phyloP scores from a whole-genome alignment of 1,140 invertebrate genomes.

The Venustaconcha ellipsiformis region DNA sequence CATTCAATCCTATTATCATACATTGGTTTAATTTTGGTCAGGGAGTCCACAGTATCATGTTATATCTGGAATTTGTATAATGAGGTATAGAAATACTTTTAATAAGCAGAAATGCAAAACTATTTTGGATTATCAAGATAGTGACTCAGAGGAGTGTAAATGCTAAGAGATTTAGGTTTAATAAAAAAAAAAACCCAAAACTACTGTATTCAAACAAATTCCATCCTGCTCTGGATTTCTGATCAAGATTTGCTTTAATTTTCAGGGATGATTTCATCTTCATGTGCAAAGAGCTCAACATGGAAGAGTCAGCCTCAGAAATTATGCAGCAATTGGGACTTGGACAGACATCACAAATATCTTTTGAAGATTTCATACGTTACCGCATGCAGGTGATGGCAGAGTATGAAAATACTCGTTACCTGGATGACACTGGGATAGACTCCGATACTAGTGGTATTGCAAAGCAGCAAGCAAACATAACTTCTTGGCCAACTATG shows the following conservation, averaged over 20 bases:
- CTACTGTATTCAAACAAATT: not conserved
- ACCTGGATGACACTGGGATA: constrained; percentile 30
- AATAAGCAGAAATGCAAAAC: too few species aligned
- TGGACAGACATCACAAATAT: constrained; percentile 74
- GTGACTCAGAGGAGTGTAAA: too few species aligned
- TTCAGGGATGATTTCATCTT: constrained; percentile 77
- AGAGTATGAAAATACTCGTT: constrained; percentile 46
- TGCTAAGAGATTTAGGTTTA: not conserved
- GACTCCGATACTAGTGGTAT: constrained; percentile 34
- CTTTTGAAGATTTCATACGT: constrained; percentile 77
- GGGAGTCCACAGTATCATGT: too few species aligned
- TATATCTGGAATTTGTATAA: too few species aligned
- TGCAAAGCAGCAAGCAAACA: constrained; percentile 23
- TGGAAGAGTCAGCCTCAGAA: constrained; percentile 78
- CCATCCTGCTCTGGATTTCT: not conserved
- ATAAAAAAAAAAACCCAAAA: constrained; percentile 2
- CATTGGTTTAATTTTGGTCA: too few species aligned
- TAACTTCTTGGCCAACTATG: constrained; percentile 70
- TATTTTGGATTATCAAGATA: too few species aligned
- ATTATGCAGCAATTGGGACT: constrained; percentile 78
- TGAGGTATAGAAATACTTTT: too few species aligned
- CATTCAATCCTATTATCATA: too few species aligned
- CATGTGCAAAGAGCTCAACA: constrained; percentile 76
- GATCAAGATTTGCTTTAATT: constrained; percentile 32
- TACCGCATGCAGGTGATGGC: constrained; percentile 73